phyloP scores from a whole-genome alignment of 2,797 vertebrate genomes.

The Epinephelus coioides region DNA sequence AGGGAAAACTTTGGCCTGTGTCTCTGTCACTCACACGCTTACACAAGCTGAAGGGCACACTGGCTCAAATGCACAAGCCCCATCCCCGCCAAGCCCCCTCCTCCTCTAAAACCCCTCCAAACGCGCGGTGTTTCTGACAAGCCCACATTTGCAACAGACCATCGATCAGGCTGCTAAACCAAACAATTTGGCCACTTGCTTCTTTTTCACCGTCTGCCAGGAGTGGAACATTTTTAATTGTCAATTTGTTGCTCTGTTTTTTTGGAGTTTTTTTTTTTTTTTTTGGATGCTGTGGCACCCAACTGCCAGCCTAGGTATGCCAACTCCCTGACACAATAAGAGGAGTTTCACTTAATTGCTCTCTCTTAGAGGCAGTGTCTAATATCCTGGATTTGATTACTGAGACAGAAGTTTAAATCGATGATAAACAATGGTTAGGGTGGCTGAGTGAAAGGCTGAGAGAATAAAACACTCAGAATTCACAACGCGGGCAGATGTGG shows the following conservation, averaged over 20 bases:
- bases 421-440: slow-evolving; percentile 30
- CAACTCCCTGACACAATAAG: slow-evolving; percentile 53
- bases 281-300: slow-evolving; percentile 36
- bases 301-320: slow-evolving; percentile 49
- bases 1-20: slow-evolving; percentile 73
- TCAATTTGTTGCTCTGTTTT: slow-evolving; percentile 63
- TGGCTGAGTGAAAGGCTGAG: slow-evolving; percentile 19
- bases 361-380: slow-evolving; percentile 46
- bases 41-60: slow-evolving; percentile 50
- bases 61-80: slow-evolving; percentile 42
- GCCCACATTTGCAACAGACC: slow-evolving; percentile 54
- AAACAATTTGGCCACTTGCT: slow-evolving; percentile 59
- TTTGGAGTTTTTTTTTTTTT: background rate
- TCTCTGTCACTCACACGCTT: slow-evolving; percentile 61
- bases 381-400: slow-evolving; percentile 67
- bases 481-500: background rate
- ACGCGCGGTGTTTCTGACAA: slow-evolving; percentile 48
- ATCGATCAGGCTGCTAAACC: slow-evolving; percentile 68
- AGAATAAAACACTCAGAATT: slow-evolving; percentile 30
- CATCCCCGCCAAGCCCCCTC: slow-evolving; percentile 23
- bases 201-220: slow-evolving; percentile 56
- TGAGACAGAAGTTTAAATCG: slow-evolving; percentile 54
- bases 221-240: slow-evolving; percentile 70
- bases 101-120: slow-evolving; percentile 29
- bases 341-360: slow-evolving; percentile 62